phyloP scores from a whole-genome alignment of 2,113 vertebrate genomes.

The Urocolius indicus region DNA sequence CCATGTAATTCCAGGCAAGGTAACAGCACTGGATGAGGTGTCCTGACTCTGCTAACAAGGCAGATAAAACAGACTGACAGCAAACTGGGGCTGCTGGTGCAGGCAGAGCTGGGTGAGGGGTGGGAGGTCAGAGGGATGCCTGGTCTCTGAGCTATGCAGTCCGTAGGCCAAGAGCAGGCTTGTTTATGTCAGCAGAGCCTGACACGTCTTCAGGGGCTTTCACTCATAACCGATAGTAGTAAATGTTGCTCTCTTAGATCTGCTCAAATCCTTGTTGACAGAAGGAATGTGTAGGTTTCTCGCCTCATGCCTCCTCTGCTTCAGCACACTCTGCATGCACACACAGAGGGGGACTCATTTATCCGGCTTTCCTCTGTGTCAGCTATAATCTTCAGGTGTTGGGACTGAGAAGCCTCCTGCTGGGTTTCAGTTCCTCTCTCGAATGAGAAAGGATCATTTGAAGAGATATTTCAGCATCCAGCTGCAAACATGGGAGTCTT shows the following conservation, averaged over 20 bases:
- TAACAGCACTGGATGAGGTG: not conserved
- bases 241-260: not conserved
- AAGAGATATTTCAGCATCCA: not conserved
- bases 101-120: not conserved
- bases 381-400: not conserved
- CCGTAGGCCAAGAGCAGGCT: not conserved
- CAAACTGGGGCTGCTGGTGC: not conserved
- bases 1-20: fast-evolving
- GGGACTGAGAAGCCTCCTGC: not conserved
- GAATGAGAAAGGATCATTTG: not conserved
- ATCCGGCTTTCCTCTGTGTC: not conserved
- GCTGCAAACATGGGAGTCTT: not conserved
- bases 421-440: not conserved
- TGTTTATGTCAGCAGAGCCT: not conserved
- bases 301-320: not conserved
- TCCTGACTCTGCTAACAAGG: not conserved
- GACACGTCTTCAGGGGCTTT: not conserved
- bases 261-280: constrained; percentile 31
- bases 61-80: not conserved
- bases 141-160: not conserved
- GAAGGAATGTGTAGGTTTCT: constrained; percentile 37
- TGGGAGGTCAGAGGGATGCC: not conserved
- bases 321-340: not conserved
- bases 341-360: not conserved
- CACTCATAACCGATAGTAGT: not conserved